Base-by-base conservation (phyloP, 2,888 invertebrate genomes). In the Leucania comma region DNA sequence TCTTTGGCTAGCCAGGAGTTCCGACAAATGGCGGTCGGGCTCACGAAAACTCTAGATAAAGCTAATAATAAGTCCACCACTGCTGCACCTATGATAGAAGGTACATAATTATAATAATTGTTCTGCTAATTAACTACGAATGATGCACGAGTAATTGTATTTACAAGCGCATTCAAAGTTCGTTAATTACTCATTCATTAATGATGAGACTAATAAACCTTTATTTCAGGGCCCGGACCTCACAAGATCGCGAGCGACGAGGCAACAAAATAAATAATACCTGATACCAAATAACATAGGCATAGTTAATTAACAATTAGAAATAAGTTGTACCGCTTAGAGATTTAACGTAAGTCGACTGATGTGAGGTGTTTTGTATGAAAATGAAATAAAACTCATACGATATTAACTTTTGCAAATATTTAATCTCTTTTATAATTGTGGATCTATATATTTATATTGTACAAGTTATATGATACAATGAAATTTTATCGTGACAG, bases 1-100 rank as follows among this genome's bases (percentile, higher is more conserved):
- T 97, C 98, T 0, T 93, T 98, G 10, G 98, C 98, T 46, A 98
- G 98, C 1, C 98, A 98, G 83, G 98, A 99, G 91, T 98, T 98
- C 93, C 97, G 97, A 87, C 97, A 97, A 87, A 98, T 98, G 80
- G 98, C 98, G 90, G 94, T 96, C 0, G 98, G 98, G 0, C 95
- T 98, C 0, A 97, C 97, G 0, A 96, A 97, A 20, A 97, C 98
- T 0, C 90, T 98, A 66, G 97, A 97, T 81, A 97, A 97, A 84
- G 97, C 98, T 65, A 97, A 97, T n/a, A 97, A 97, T 84, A 96
- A 96, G 35, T 97, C 97, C 70, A 97, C 68, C 35, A 83, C 76
- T 26, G 71, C 53, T 32, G 24, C 97, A 83, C 96, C 96, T 72
- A 94, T 96, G 32, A 97, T 97, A 22, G 97, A 97, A 68, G 78